Percentiles rank a stretch among this genome's conserved stretches.
Conservation (phyloP, 2,113 vertebrate genomes). For the Urocitellus parryii region DNA sequence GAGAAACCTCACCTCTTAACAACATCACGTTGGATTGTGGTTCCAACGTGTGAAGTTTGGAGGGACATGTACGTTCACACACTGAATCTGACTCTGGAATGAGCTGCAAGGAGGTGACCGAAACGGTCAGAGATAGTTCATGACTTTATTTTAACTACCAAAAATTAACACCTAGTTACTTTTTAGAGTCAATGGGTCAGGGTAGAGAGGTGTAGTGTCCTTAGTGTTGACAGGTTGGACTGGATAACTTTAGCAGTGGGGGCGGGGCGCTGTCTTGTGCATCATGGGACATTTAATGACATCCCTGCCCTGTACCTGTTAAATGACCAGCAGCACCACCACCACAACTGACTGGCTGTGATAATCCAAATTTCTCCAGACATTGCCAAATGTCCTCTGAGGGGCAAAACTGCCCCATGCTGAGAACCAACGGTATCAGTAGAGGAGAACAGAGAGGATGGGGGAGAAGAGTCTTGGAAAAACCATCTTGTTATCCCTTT, state of each 20-base stretch:
- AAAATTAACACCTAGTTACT: not conserved
- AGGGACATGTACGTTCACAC: not conserved
- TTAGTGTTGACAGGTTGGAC: not conserved
- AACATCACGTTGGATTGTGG: not conserved
- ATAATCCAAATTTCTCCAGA: not conserved
- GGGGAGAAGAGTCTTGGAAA: not conserved
- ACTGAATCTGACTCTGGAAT: not conserved
- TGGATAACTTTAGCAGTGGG: not conserved
- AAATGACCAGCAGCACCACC: not conserved
- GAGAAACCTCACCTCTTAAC: too few relatives aligned
- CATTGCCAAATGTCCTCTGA: not conserved
- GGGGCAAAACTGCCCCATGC: not conserved
- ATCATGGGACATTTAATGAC: not conserved
- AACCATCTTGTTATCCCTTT: not conserved
- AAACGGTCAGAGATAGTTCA: not conserved
- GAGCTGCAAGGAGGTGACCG: not conserved
- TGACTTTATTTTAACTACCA: not conserved
- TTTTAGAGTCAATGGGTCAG: not conserved
- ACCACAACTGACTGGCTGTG: too few relatives aligned
- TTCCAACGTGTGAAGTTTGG: not conserved
- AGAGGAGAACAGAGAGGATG: not conserved
- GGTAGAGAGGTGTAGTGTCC: not conserved
- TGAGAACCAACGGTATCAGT: not conserved
- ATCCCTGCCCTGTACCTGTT: not conserved
- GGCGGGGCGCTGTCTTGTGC: fast-evolving